Base-by-base conservation (phyloP, 2,888 invertebrate genomes). In the Acanthosepion esculentum region DNA sequence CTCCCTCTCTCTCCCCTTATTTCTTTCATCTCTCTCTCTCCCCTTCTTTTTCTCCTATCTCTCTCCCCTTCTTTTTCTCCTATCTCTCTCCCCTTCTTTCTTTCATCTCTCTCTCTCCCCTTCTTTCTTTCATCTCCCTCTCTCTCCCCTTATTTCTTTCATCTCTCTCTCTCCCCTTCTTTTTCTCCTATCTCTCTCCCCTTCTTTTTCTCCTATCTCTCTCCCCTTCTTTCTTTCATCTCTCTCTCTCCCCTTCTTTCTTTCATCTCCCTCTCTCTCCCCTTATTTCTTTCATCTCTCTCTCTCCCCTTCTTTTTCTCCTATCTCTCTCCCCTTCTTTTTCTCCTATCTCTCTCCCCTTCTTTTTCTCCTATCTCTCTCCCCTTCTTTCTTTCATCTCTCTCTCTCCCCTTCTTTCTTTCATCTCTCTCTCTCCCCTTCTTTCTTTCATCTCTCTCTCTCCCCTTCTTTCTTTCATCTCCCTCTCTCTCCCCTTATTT, bases 361-460 rank as follows among this genome's bases (percentile, higher is more conserved):
- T 1, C 1, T 5, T 41, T n/a, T 6, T 8, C 23, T 91, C n/a
- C n/a, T n/a, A n/a, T 18, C 41, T 7, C 6, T 10, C 33, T 41
- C 41, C 26, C 2, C 26, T 64, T 7, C 0, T 7, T 0, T 26
- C 26, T 7, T 26, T 26, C 7, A 5, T 26, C 26, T 0, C 0
- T 78, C 0, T 26, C 29, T 1, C 12, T 78, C 29, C 5, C 29
- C 29, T n/a, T n/a, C n/a, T n/a, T n/a, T n/a, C n/a, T n/a, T n/a
- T n/a, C n/a, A n/a, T n/a, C n/a, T n/a, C n/a, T 12, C 10, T 26
- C 29, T 78, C 64, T 2, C 29, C 29, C 41, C 15, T 15, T 1
- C 1, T 5, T 41, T n/a, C 15, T 18, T 48, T 29, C 0, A 8
- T 15, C 29, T 23, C 4, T 12, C 12, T 29, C 4, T 29, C 0